These are phyloP conservation scores for Meriones unguiculatus DNA, from an alignment of 2,113 vertebrate species.

Conservation along the genomic window DNA sequence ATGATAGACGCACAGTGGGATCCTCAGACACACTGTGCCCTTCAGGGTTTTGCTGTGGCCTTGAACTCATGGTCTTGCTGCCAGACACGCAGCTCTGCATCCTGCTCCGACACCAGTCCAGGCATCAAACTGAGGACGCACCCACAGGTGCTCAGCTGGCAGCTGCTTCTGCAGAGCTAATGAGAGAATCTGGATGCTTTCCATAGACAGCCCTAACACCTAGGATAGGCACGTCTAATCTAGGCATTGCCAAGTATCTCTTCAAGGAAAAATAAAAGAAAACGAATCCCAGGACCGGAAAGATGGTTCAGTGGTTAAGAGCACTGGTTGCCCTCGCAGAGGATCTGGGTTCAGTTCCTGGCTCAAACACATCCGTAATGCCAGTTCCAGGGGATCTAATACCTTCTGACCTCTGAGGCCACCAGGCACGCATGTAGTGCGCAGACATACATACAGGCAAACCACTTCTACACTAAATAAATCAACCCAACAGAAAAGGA, in stretches of 20 bases:
- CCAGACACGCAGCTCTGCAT: not conserved
- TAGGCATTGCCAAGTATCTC: not conserved
- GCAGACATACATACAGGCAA: not conserved
- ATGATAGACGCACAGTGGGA: not conserved
- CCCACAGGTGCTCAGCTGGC: not conserved
- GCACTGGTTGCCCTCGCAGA: not conserved
- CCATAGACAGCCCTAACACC: not conserved
- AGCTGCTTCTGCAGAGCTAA: not conserved
- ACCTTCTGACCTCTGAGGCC: not conserved
- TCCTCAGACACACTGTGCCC: not conserved
- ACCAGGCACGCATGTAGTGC: not conserved
- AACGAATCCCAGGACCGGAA: not conserved
- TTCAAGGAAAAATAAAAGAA: not conserved
- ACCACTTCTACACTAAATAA: not conserved
- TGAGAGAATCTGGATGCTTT: not conserved
- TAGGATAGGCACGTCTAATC: not conserved
- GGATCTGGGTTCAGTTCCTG: not conserved
- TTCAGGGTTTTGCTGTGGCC: not conserved
- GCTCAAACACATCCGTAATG: not conserved
- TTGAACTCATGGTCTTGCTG: not conserved
- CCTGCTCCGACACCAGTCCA: not conserved
- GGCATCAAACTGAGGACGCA: not conserved
- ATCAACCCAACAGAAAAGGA: not conserved
- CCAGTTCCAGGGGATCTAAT: not conserved
- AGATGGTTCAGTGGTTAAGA: not conserved